Conservation (phyloP, 2,888 invertebrate genomes). For the Pseudanteris insignis region DNA sequence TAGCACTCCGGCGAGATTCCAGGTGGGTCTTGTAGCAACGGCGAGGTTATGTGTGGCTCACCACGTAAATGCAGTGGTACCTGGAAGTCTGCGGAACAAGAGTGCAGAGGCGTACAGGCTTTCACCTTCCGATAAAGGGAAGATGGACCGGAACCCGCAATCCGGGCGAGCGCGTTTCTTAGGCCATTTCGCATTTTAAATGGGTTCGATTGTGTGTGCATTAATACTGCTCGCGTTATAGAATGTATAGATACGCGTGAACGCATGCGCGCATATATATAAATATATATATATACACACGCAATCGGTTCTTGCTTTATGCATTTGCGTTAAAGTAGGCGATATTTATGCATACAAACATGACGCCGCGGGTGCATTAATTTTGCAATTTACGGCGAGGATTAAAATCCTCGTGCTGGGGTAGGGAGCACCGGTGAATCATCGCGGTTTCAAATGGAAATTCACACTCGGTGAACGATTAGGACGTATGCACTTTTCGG, state of each 20-base stretch:
- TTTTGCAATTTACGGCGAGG: slow-evolving; percentile 11
- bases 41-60: slow-evolving; percentile 50
- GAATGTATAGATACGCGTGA: neutral
- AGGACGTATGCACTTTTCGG: slow-evolving; percentile 12
- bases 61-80: slow-evolving; percentile 52
- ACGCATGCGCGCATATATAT: too few relatives aligned
- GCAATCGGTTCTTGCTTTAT: too few relatives aligned
- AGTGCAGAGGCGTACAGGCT: slow-evolving; percentile 58
- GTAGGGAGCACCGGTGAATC: slow-evolving; percentile 10
- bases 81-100: slow-evolving; percentile 45
- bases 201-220: slow-evolving; percentile 28
- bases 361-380: slow-evolving; percentile 16
- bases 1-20: slow-evolving; percentile 44
- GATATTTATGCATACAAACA: neutral
- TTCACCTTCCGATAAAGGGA: slow-evolving; percentile 49
- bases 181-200: slow-evolving; percentile 19
- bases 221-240: slow-evolving; percentile 15
- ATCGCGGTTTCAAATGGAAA: slow-evolving; percentile 4
- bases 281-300: too few relatives aligned
- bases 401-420: neutral
- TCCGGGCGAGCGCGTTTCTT: slow-evolving; percentile 7
- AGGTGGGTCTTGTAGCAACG: slow-evolving; percentile 54
- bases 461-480: too few relatives aligned
- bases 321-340: too few relatives aligned
- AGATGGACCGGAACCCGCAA: slow-evolving; percentile 42